Percentiles rank a stretch among this genome's conserved stretches.
phyloP scores from a whole-genome alignment of 1,140 invertebrate species.

The Tetramorium alpestre region DNA sequence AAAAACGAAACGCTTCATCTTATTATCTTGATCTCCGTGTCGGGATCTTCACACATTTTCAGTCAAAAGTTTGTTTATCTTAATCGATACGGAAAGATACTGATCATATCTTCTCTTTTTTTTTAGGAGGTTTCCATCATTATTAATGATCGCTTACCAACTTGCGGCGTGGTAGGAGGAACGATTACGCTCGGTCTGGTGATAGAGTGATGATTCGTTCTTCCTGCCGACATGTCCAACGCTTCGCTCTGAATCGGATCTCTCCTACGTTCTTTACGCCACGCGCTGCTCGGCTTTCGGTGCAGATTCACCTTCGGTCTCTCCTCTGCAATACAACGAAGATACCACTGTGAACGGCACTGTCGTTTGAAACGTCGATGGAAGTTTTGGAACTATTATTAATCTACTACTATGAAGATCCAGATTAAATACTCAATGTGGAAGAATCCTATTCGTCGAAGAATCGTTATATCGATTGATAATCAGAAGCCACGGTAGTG shows the following conservation, averaged over 20 bases:
- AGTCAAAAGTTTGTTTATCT: not conserved
- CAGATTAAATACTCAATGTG: not conserved
- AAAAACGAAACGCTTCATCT: not conserved
- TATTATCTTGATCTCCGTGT: not conserved
- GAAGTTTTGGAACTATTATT: not conserved
- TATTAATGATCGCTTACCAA: conserved; percentile 72
- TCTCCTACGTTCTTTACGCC: conserved; percentile 84
- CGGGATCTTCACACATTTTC: not conserved
- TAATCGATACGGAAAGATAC: not conserved
- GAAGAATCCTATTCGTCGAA: not conserved
- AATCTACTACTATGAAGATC: not conserved
- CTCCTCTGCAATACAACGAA: conserved; percentile 77
- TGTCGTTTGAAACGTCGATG: not conserved
- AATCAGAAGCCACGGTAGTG: not conserved
- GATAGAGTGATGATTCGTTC: conserved; percentile 71
- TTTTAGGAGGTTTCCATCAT: not conserved
- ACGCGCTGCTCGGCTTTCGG: conserved; percentile 84
- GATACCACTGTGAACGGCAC: not conserved
- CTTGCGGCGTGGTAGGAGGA: conserved; percentile 81
- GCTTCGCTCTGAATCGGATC: conserved; percentile 85
- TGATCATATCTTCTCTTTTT: not conserved
- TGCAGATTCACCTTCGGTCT: conserved; percentile 82
- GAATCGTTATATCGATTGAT: not conserved
- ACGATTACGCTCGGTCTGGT: conserved; percentile 84
- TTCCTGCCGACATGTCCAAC: conserved; percentile 83